These are phyloP conservation scores for Ramphastos sulfuratus DNA, from an alignment of 2,113 vertebrate genomes.

Conservation along the genomic window DNA sequence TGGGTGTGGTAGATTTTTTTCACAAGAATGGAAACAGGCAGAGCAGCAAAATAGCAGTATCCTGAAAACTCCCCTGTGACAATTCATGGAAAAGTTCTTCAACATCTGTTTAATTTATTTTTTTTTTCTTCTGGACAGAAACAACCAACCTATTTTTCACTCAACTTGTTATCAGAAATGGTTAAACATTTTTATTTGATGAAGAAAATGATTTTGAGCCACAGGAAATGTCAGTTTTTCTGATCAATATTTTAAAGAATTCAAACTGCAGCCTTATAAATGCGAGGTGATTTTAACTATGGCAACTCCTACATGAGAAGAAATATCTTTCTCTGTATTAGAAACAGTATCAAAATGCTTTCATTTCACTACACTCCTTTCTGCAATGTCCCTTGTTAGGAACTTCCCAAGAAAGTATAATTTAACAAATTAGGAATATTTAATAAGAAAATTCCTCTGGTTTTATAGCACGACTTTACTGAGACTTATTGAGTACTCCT, in stretches of 20 bases:
- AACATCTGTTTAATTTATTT: not conserved
- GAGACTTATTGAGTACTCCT: not conserved
- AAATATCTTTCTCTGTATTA: not conserved
- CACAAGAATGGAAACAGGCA: not conserved
- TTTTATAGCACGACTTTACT: not conserved
- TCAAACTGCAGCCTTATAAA: not conserved
- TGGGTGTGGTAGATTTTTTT: not conserved
- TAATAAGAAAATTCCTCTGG: not conserved
- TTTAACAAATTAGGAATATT: not conserved
- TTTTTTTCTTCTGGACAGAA: not conserved
- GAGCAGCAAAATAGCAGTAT: not conserved
- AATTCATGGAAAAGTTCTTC: not conserved
- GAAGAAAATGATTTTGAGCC: not conserved
- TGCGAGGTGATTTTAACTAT: not conserved
- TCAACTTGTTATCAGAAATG: not conserved
- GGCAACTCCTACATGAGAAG: not conserved
- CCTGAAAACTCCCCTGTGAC: not conserved
- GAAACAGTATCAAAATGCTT: not conserved
- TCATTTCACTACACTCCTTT: rapidly evolving
- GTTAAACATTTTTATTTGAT: not conserved
- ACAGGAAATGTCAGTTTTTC: not conserved
- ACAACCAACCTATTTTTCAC: not conserved
- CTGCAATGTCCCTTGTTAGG: not conserved
- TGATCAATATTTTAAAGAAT: not conserved
- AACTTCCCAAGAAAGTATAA: not conserved